These are phyloP conservation scores for Coregonus ussuriensis DNA, from an alignment of 2,797 vertebrate species.

Conservation along the genomic window DNA sequence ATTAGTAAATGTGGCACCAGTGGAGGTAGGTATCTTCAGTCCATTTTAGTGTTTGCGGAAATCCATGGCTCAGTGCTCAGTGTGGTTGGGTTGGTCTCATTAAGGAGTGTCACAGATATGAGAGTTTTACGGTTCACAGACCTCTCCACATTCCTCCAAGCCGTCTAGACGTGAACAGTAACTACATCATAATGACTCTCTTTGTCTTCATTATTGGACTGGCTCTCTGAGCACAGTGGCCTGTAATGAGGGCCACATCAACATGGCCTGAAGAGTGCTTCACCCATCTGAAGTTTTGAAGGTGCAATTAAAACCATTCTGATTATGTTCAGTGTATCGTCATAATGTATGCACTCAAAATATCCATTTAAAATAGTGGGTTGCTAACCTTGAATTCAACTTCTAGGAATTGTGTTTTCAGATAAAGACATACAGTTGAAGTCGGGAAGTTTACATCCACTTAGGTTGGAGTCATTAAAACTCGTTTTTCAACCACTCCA, in stretches of 20 bases:
- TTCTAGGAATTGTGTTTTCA: neutral
- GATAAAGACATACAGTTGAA: neutral
- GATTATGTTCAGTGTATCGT: neutral
- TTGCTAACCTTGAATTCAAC: neutral
- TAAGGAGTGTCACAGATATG: conserved; percentile 2
- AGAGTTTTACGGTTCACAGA: conserved; percentile 16
- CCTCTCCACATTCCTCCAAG: conserved; percentile 32
- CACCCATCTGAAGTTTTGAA: neutral
- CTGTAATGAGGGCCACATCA: conserved; percentile 29
- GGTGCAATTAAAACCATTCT: conserved; percentile 5
- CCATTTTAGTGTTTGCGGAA: neutral
- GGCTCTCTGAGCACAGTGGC: conserved; percentile 22
- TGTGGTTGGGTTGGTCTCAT: conserved; percentile 12
- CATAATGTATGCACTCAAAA: neutral
- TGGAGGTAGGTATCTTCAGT: too few species aligned
- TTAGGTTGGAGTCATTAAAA: too few species aligned
- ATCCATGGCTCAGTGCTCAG: conserved; percentile 14
- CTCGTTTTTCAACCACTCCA: too few species aligned
- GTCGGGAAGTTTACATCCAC: too few species aligned
- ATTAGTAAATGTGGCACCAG: neutral
- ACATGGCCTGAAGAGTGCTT: conserved; percentile 31
- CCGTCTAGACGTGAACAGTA: conserved; percentile 34
- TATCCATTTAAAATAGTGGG: neutral
- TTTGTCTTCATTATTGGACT: conserved; percentile 40
- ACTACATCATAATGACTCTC: conserved; percentile 42